These are phyloP conservation scores for Aix galericulata DNA, from an alignment of 2,113 vertebrate species.

Conservation along the genomic window DNA sequence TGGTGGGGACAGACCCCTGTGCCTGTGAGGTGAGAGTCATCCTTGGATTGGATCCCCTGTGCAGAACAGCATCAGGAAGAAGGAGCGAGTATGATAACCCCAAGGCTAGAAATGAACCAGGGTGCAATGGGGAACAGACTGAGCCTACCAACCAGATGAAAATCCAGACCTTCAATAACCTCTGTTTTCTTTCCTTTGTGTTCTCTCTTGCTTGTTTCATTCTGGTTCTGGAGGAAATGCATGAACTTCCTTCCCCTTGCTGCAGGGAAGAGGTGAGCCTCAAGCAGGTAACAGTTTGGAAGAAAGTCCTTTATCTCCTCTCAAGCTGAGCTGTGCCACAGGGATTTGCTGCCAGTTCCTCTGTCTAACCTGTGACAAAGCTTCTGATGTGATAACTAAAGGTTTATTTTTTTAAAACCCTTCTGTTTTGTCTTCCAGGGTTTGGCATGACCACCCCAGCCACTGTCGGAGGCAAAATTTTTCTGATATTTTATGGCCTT, in stretches of 20 bases:
- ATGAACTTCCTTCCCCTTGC: neutral
- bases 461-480: slow-evolving; percentile 91
- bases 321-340: neutral
- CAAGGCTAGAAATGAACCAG: neutral
- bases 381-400: neutral
- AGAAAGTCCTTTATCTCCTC: neutral
- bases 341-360: neutral
- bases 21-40: neutral
- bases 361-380: neutral
- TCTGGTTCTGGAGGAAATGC: neutral
- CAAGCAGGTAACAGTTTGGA: neutral
- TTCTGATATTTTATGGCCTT: slow-evolving; percentile 95
- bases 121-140: neutral
- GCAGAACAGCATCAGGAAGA: neutral
- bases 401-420: slow-evolving; percentile 2
- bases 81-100: accelerated
- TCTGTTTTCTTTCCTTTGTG: neutral
- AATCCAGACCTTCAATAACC: neutral
- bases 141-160: neutral
- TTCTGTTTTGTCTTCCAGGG: slow-evolving; percentile 80
- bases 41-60: neutral
- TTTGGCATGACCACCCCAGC: slow-evolving; percentile 97
- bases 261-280: neutral
- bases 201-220: slow-evolving; percentile 27
- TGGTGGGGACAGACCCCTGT: neutral